A percentile compares a stretch with the other conserved stretches of the same genome.
Evolutionary conservation across 2,113 vertebrate genomes (phyloP).

Genomic region (Brachyistius frenatus): DNA sequence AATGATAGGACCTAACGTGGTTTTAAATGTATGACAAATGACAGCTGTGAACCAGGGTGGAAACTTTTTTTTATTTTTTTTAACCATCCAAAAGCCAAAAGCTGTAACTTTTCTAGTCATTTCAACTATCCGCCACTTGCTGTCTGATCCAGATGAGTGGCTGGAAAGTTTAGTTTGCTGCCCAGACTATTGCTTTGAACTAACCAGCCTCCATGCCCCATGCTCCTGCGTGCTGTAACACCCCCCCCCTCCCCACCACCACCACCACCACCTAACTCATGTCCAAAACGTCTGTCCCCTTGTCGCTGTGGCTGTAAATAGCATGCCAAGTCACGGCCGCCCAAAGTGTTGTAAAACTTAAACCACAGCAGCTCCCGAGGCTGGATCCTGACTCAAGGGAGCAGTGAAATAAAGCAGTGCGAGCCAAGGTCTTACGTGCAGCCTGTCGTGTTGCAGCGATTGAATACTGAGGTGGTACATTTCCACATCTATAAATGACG

Average conservation of each 20-base stretch:
- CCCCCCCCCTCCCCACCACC: slow-evolving; percentile 7
- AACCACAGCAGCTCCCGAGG: slow-evolving; percentile 10
- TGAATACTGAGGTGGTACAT: neutral
- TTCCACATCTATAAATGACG: neutral
- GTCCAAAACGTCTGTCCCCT: slow-evolving; percentile 57
- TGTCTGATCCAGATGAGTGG: neutral
- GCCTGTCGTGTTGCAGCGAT: neutral
- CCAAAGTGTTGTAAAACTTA: slow-evolving; percentile 47
- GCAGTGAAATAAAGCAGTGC: slow-evolving; percentile 37
- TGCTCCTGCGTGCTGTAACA: slow-evolving; percentile 14
- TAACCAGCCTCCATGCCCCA: neutral
- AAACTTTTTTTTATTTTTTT: no score
- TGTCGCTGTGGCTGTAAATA: slow-evolving; percentile 70
- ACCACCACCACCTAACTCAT: slow-evolving; percentile 21
- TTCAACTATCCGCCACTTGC: neutral
- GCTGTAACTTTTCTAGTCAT: no score
- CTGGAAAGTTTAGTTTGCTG: slow-evolving; percentile 24
- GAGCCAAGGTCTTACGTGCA: neutral
- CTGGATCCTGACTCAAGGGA: slow-evolving; percentile 1
- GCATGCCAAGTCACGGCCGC: slow-evolving; percentile 44
- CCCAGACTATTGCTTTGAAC: slow-evolving; percentile 1
- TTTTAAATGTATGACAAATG: no score
- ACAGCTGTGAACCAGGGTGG: no score
- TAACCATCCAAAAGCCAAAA: no score
- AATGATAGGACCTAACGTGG: no score